A percentile compares a stretch with the other conserved stretches of the same genome.
These are phyloP conservation scores for Drosophila nr. fundita DNA, from an alignment of 2,888 invertebrate species.

Conservation along the genomic window DNA sequence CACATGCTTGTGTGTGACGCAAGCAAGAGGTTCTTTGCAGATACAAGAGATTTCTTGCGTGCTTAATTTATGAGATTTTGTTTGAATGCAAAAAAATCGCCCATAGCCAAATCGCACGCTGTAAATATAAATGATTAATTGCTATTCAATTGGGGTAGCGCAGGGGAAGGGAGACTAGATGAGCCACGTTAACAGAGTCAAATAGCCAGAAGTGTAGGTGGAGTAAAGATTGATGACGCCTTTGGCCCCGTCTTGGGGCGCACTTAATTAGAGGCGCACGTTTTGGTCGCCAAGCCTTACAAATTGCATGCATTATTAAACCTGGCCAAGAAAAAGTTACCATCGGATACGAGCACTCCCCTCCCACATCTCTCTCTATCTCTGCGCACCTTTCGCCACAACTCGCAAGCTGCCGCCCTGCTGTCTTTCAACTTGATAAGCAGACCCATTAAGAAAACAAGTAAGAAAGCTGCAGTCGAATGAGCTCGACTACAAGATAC, in stretches of 20 bases:
- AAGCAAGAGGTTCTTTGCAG: constrained; percentile 11
- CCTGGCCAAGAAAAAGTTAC: constrained; percentile 7
- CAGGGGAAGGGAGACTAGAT: constrained; percentile 27
- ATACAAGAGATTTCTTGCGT: constrained; percentile 44
- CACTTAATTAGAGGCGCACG: constrained; percentile 72
- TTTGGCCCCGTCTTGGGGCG: background rate
- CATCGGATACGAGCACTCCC: background rate
- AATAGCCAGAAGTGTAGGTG: constrained; percentile 30
- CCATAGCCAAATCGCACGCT: constrained; percentile 13
- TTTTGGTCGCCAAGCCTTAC: constrained; percentile 53
- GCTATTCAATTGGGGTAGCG: constrained; percentile 42
- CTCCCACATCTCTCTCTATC: background rate
- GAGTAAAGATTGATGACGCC: constrained; percentile 67
- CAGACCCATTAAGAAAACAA: constrained; percentile 61
- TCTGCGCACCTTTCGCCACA: background rate
- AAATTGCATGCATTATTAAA: constrained; percentile 65
- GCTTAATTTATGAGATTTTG: constrained; percentile 67
- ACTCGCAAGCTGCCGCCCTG: constrained; percentile 33
- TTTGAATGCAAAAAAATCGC: constrained; percentile 60
- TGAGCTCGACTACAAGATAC: background rate
- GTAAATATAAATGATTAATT: constrained; percentile 78
- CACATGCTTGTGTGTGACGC: constrained; percentile 37
- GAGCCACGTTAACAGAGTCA: constrained; percentile 33
- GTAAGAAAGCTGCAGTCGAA: background rate
- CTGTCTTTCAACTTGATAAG: constrained; percentile 77